phyloP scores from a whole-genome alignment of 2,888 invertebrate genomes.

The Trachelus tabidus region DNA sequence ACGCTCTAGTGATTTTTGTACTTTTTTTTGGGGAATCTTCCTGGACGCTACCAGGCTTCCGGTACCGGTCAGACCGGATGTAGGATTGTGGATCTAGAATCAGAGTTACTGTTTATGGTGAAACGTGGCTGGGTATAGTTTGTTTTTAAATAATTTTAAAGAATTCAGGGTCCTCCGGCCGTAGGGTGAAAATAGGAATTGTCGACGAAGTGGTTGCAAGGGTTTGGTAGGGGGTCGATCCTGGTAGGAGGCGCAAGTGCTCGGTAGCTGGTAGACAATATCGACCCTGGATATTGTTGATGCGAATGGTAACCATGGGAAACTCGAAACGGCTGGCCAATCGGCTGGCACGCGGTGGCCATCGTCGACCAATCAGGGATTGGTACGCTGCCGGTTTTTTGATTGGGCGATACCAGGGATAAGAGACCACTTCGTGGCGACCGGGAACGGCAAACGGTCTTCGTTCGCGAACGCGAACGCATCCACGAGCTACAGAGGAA shows the following conservation, averaged over 20 bases:
- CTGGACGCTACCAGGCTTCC: neutral
- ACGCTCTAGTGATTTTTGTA: neutral
- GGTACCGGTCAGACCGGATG: neutral
- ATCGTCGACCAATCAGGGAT: constrained; percentile 51
- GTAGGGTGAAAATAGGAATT: neutral
- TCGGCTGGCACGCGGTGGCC: constrained; percentile 58
- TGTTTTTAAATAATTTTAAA: neutral
- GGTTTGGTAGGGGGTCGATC: constrained; percentile 12
- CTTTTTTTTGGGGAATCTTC: neutral
- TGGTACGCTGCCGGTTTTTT: constrained; percentile 56
- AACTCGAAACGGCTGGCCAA: constrained; percentile 57
- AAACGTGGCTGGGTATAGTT: neutral
- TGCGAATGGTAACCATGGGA: constrained; percentile 63
- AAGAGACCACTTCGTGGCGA: constrained; percentile 63
- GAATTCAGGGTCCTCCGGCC: neutral
- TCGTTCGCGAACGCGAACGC: constrained; percentile 48
- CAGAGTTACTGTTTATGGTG: neutral
- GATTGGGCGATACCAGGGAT: constrained; percentile 62
- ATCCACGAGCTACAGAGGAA: constrained; percentile 25
- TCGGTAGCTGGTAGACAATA: constrained; percentile 45
- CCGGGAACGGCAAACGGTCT: constrained; percentile 52
- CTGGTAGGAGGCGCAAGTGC: constrained; percentile 19
- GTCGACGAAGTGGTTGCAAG: neutral
- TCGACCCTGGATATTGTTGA: constrained; percentile 63
- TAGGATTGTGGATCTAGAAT: neutral